These are phyloP conservation scores for Tromatobia lineatoria DNA, from an alignment of 2,888 invertebrate species.

Conservation along the genomic window DNA sequence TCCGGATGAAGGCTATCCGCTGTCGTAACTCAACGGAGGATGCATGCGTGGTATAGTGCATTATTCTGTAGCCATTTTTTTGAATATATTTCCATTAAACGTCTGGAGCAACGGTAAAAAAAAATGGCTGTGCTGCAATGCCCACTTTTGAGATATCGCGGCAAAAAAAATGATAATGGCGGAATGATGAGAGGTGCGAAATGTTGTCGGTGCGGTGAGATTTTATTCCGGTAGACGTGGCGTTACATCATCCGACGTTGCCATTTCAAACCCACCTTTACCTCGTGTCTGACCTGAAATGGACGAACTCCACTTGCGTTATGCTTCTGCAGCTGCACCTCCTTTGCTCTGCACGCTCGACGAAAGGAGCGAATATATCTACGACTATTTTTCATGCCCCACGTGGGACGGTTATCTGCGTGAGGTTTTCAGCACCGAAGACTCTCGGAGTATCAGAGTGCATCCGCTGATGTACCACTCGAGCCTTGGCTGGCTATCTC, in stretches of 20 bases:
- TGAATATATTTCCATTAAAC: not conserved
- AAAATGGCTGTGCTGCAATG: not conserved
- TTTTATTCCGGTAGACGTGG: conserved; percentile 7
- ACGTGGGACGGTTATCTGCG: conserved; percentile 45
- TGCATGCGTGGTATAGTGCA: not conserved
- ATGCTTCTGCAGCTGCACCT: not conserved
- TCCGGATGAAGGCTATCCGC: conserved; percentile 24
- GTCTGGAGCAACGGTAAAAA: not conserved
- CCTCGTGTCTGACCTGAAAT: conserved; percentile 13
- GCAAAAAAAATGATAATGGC: not conserved
- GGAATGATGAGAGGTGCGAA: conserved; percentile 2
- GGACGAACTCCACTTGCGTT: conserved; percentile 25
- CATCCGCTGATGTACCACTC: conserved; percentile 54
- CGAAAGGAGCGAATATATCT: not conserved
- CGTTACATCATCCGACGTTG: conserved; percentile 5
- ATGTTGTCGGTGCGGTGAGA: conserved; percentile 4
- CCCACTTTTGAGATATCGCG: not conserved
- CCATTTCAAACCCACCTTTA: not conserved
- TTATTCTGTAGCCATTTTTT: not conserved
- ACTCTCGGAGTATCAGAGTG: conserved; percentile 38
- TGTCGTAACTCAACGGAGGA: not conserved
- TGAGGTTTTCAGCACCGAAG: conserved; percentile 38
- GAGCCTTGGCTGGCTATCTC: conserved; percentile 35
- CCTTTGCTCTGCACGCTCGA: conserved; percentile 1
- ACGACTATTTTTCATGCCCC: conserved; percentile 48